Evolutionary conservation across 2,797 vertebrate genomes (phyloP).

Genomic region (Crypturellus tataupa): DNA sequence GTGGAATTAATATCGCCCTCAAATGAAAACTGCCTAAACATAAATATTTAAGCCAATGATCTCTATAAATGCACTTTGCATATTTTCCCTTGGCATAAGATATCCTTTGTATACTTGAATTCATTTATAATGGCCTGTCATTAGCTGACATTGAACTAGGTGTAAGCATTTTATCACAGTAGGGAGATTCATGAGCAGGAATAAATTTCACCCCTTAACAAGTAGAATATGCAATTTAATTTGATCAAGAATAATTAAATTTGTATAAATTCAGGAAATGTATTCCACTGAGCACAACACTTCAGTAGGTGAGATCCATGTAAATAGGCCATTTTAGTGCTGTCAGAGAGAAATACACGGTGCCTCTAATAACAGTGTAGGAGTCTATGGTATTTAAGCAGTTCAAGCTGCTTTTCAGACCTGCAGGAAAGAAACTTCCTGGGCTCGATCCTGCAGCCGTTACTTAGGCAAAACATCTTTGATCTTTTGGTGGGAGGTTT

Average conservation of each 20-base stretch:
- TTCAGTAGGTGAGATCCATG: slow-evolving; percentile 45
- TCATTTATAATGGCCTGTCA: slow-evolving; percentile 42
- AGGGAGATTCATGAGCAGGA: slow-evolving; percentile 54
- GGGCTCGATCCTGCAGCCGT: background rate
- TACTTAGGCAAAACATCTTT: background rate
- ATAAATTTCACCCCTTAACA: slow-evolving; percentile 64
- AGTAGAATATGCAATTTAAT: slow-evolving; percentile 53
- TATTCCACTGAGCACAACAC: slow-evolving; percentile 41
- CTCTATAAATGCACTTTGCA: slow-evolving; percentile 22
- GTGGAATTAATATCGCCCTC: slow-evolving; percentile 1
- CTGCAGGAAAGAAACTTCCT: background rate
- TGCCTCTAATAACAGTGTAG: background rate
- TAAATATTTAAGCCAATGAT: slow-evolving; percentile 34
- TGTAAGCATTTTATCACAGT: slow-evolving; percentile 46
- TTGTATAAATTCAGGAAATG: slow-evolving; percentile 59
- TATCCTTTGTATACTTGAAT: slow-evolving; percentile 32
- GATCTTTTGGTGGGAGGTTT: background rate
- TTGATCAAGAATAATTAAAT: slow-evolving; percentile 66
- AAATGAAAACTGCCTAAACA: background rate
- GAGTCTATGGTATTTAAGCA: background rate
- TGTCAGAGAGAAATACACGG: background rate
- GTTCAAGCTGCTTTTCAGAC: background rate
- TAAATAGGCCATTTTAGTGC: slow-evolving; percentile 23
- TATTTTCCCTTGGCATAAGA: slow-evolving; percentile 4
- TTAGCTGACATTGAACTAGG: slow-evolving; percentile 40